Percentiles rank a stretch among this genome's conserved stretches.
Conservation (phyloP, 2,888 invertebrate genomes). For the Anagyrus pseudococci region DNA sequence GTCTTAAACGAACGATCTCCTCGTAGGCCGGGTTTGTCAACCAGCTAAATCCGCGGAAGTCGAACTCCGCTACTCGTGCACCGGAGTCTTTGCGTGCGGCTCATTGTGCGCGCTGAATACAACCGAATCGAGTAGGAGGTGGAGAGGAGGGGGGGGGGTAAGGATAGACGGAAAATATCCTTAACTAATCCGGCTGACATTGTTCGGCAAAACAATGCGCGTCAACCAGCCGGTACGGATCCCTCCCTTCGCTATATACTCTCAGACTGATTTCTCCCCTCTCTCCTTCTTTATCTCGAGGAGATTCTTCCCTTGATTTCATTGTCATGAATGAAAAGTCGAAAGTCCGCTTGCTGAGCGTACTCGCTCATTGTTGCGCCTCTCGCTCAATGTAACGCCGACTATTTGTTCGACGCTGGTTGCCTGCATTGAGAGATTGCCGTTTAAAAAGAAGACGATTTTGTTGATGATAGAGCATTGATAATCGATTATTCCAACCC, state of each 20-base stretch:
- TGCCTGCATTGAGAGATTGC: too few species aligned
- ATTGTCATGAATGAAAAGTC: slow-evolving; percentile 35
- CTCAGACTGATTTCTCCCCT: slow-evolving; percentile 11
- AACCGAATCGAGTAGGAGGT: background rate
- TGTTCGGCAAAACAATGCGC: slow-evolving; percentile 52
- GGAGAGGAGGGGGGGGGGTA: background rate
- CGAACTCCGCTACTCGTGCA: slow-evolving; percentile 18
- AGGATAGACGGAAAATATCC: slow-evolving; percentile 35
- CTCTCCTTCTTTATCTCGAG: too few species aligned
- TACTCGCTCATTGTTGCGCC: background rate
- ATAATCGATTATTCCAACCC: too few species aligned
- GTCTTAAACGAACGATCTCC: slow-evolving; percentile 10
- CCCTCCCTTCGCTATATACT: slow-evolving; percentile 29
- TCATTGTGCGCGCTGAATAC: slow-evolving; percentile 26
- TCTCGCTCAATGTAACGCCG: background rate
- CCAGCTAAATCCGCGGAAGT: slow-evolving; percentile 29
- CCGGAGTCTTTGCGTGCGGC: slow-evolving; percentile 7
- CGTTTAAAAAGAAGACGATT: too few species aligned
- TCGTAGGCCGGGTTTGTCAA: slow-evolving; percentile 33
- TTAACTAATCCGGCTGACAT: slow-evolving; percentile 52
- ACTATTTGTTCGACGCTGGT: background rate
- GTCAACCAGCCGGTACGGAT: too few species aligned
- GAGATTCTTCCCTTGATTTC: slow-evolving; percentile 22
- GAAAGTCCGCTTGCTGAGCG: slow-evolving; percentile 21
- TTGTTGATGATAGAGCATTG: too few species aligned